Base-by-base conservation (phyloP, 2,888 invertebrate species). In the Leptopterna dolabrata region DNA sequence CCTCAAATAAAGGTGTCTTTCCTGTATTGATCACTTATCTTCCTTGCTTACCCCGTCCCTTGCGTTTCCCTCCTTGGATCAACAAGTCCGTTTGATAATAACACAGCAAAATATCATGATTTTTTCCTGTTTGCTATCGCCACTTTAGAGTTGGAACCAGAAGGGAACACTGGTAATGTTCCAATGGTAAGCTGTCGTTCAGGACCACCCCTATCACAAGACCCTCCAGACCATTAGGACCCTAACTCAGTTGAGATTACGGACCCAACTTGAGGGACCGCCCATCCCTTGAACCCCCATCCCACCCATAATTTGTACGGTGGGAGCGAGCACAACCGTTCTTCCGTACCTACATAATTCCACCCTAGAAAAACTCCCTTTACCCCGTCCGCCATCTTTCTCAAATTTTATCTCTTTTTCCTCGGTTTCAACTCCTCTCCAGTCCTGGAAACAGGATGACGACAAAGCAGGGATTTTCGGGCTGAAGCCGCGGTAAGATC, bases 331-430 rank as follows among this genome's bases (percentile, higher is more conserved):
- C 41, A n/a, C 36, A 4, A 41, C 41, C 30, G 3, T 41, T 36
- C 36, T 41, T 41, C 36, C 73, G 36, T 16, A 29, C 73, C 14
- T 16, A 29, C 73, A 16, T 73, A 73, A 73, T 73, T 73, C 14
- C 19, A 4, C 73, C 16, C 16, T 13, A 11, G n/a, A 16, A 73
- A 30, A 73, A 36, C 41, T 19, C 73, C 73, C n/a, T 36, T 36
- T 11, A 16, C 13, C 41, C 36, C 16, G 36, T 41, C 36, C 41
- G 3, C 36, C 36, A 9, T 1, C 73, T 29, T 16, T 2, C 73
- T 36, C 3, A n/a, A 73, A 73, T 73, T 30, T 73, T 73, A 73
- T 73, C 73, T 71, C 27, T 71, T 71, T 71, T 71, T 27, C 29
- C 71, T 51, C 0, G 71, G 29, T 71, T 24, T 30, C 27, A 16